These are phyloP conservation scores for Ellobium chinense DNA, from an alignment of 2,888 invertebrate genomes.

Conservation along the genomic window DNA sequence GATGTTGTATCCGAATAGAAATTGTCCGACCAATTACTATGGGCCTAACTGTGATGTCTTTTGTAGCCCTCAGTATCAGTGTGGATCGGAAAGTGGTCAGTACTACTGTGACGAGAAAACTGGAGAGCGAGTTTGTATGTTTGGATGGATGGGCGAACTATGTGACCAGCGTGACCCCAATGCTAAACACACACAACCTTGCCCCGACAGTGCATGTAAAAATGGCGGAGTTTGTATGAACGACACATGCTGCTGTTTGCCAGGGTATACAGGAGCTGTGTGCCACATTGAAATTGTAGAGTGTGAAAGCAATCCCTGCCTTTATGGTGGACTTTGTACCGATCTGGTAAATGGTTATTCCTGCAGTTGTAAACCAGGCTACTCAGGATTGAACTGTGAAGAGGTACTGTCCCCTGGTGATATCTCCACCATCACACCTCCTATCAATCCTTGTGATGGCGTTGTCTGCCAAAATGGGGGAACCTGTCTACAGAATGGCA, in stretches of 20 bases:
- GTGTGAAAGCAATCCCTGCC: slow-evolving; percentile 56
- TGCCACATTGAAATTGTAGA: slow-evolving; percentile 56
- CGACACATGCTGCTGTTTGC: slow-evolving; percentile 54
- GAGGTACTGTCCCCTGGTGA: slow-evolving; percentile 25
- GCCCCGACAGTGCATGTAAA: slow-evolving; percentile 51
- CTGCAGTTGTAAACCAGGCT: slow-evolving; percentile 55
- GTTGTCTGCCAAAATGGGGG: slow-evolving; percentile 50
- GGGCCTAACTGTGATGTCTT: slow-evolving; percentile 47
- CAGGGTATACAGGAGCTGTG: slow-evolving; percentile 54
- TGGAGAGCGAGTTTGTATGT: slow-evolving; percentile 48
- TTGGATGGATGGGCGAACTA: slow-evolving; percentile 48
- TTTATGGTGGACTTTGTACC: slow-evolving; percentile 57
- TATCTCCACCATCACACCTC: slow-evolving; percentile 10
- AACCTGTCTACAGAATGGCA: slow-evolving; percentile 48
- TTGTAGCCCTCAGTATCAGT: slow-evolving; percentile 45
- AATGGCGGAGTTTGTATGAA: slow-evolving; percentile 52
- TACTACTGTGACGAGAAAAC: slow-evolving; percentile 49
- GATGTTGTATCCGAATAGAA: slow-evolving; percentile 35
- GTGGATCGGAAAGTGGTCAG: slow-evolving; percentile 45
- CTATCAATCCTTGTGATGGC: slow-evolving; percentile 36
- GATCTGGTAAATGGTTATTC: slow-evolving; percentile 52
- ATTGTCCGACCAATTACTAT: slow-evolving; percentile 47
- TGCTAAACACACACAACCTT: slow-evolving; percentile 43
- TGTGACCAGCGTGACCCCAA: slow-evolving; percentile 43
- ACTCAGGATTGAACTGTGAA: slow-evolving; percentile 60